Evolutionary conservation across 2,113 vertebrate species (phyloP).

Genomic region (Peromyscus leucopus): DNA sequence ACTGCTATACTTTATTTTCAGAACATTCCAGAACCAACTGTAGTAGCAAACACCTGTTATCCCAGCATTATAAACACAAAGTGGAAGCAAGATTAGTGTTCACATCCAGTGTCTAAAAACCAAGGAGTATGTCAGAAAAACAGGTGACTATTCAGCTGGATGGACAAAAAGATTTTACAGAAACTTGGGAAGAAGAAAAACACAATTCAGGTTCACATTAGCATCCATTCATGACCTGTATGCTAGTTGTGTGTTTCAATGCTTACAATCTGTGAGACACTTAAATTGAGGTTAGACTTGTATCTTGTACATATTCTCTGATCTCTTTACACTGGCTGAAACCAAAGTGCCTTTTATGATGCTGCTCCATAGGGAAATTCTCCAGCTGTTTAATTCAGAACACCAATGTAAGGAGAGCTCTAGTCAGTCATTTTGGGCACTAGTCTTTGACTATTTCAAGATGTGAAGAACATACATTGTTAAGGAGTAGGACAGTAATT

Average conservation of each 20-base stretch:
- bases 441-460: not conserved
- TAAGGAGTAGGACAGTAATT: not conserved
- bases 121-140: not conserved
- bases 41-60: not conserved
- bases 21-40: not conserved
- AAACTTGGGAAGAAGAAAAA: not conserved
- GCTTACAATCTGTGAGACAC: not conserved
- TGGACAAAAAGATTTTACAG: not conserved
- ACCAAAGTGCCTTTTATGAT: not conserved
- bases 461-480: not conserved
- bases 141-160: not conserved
- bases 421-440: not conserved
- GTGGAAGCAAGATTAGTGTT: not conserved
- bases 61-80: not conserved
- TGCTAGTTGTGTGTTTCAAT: not conserved
- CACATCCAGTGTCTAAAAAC: not conserved
- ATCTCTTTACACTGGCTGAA: conserved; percentile 18
- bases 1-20: conserved; percentile 16
- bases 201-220: not conserved
- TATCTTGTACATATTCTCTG: not conserved
- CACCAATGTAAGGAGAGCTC: not conserved
- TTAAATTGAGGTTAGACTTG: not conserved
- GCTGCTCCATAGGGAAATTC: not conserved
- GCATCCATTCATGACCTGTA: not conserved
- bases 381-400: not conserved